phyloP scores from a whole-genome alignment of 2,888 invertebrate genomes.

The Neocrepidodera transversa region DNA sequence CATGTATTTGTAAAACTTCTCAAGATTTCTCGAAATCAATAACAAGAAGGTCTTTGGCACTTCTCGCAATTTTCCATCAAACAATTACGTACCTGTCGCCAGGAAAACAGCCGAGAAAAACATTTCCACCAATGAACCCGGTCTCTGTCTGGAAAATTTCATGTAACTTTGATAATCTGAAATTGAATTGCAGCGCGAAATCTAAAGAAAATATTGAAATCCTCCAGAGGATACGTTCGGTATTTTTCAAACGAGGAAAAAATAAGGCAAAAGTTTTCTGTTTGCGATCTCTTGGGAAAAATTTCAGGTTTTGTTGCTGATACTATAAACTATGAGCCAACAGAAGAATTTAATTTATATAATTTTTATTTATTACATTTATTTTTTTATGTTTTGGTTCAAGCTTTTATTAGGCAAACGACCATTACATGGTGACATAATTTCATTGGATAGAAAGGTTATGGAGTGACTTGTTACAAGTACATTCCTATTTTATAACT shows the following conservation, averaged over 20 bases:
- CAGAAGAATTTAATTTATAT: not conserved
- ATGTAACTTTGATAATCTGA: conserved; percentile 47
- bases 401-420: too few relatives aligned
- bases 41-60: not conserved
- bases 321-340: not conserved
- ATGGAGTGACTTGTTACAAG: too few relatives aligned
- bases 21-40: not conserved
- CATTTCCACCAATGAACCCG: conserved; percentile 19
- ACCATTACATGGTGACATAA: too few relatives aligned
- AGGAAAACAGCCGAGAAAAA: conserved; percentile 20
- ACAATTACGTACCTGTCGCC: conserved; percentile 22
- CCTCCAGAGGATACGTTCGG: conserved; percentile 39
- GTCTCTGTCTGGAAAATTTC: conserved; percentile 40
- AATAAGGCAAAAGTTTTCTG: conserved; percentile 31
- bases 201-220: conserved; percentile 48
- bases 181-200: conserved; percentile 46
- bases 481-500: too few relatives aligned
- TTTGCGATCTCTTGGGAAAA: conserved; percentile 24
- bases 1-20: not conserved
- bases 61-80: conserved; percentile 12
- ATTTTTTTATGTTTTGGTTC: too few relatives aligned
- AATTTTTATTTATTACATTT: not conserved
- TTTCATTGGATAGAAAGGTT: too few relatives aligned
- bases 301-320: conserved; percentile 3
- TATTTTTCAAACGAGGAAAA: conserved; percentile 38